Evolutionary conservation across 2,888 invertebrate species (phyloP), one percentile per base, ranked within the genome.

Genomic region (Baronia brevicornis): DNA sequence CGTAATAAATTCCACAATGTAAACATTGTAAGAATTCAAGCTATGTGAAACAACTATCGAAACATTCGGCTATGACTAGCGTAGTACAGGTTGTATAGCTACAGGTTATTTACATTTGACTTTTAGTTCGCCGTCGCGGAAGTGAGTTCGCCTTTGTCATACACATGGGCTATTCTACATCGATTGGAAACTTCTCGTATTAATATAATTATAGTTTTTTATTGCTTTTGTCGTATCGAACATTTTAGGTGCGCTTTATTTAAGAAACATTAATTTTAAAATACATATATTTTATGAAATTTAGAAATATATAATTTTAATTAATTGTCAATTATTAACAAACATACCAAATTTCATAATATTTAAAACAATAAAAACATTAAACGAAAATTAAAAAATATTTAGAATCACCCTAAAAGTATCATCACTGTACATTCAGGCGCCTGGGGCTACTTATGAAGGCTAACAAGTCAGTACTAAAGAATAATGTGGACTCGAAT

Each of bases 41-140:
- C 52, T 47, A 58, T 70, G 64, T 46, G 40, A 43, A 41, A 39
- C 42, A 39, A 36, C 46, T 53, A 48, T 39, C 46, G 54, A 47
- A 51, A 54, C 48, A 54, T 56, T 56, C 51, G 46, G 47, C 47
- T 59, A 62, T 58, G 53, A 52, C 43, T 60, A 54, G 56, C 57
- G 56, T 61, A 58, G 60, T 66, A 60, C 58, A 53, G 55, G 60
- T 47, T 48, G 54, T 57, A 55, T 52, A 54, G 50, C 60, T 63
- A 68, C 66, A 80, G 79, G 82, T 82, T 84, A 63, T 82, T 84
- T 75, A 82, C 80, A 78, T 79, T 77, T 80, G 80, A 80, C 82
- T 82, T 82, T 66, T 80, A 66, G 66, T 66, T 57, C 69, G 64
- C 54, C 55, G 52, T 59, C 51, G 54, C 80, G 82, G 82, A 84